Evolutionary conservation across 2,888 invertebrate genomes (phyloP).

Genomic region (Erannis defoliaria): DNA sequence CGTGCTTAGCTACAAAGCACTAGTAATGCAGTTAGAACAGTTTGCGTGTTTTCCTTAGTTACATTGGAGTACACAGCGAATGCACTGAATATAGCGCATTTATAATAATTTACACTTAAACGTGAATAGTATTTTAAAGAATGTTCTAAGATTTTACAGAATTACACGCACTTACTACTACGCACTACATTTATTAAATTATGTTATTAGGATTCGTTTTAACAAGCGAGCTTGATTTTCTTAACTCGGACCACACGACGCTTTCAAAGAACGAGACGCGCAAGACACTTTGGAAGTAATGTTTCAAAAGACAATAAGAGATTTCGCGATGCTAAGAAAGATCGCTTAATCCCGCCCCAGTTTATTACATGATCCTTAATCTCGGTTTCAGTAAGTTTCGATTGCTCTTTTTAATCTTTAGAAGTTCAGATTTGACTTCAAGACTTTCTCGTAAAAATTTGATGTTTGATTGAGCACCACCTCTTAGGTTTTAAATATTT

Average conservation of each 20-base stretch:
- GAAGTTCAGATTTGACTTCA: constrained; percentile 23
- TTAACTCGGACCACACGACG: constrained; percentile 46
- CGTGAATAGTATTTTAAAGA: too few species aligned
- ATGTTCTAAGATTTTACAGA: too few species aligned
- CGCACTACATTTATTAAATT: too few species aligned
- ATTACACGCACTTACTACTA: too few species aligned
- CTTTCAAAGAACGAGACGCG: constrained; percentile 51
- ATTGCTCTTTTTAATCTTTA: constrained; percentile 48
- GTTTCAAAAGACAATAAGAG: constrained; percentile 66
- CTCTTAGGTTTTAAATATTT: background rate
- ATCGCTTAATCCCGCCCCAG: constrained; percentile 61
- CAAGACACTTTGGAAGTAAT: constrained; percentile 59
- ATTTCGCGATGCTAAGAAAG: constrained; percentile 59
- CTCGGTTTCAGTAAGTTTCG: constrained; percentile 44
- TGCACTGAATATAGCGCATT: too few species aligned
- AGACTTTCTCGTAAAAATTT: constrained; percentile 23
- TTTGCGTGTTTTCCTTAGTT: too few species aligned
- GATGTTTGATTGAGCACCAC: constrained; percentile 16
- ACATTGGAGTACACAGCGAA: too few species aligned
- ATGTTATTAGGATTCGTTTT: background rate
- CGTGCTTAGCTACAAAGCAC: too few species aligned
- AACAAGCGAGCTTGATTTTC: background rate
- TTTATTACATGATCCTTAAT: constrained; percentile 57
- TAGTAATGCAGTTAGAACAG: too few species aligned
- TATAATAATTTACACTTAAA: too few species aligned